A percentile compares a stretch with the other conserved stretches of the same genome.
Conservation (phyloP, 2,113 vertebrate genomes). For the Nettapus auritus region DNA sequence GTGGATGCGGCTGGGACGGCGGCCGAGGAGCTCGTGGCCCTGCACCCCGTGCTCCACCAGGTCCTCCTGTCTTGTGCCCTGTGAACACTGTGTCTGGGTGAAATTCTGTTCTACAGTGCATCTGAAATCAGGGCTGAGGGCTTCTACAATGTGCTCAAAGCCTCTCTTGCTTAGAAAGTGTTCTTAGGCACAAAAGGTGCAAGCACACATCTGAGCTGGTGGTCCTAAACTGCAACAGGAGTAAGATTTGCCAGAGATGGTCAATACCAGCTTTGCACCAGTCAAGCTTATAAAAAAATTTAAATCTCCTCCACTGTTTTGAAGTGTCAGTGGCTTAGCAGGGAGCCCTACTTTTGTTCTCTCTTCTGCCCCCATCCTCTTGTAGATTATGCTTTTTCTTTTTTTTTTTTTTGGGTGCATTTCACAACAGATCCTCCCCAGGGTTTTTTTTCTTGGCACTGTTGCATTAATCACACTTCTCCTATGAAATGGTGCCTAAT, state of each 20-base stretch:
- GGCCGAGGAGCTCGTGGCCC: accelerated
- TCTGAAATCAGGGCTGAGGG: neutral
- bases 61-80: too few relatives aligned
- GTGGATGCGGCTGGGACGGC: neutral
- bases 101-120: too few relatives aligned
- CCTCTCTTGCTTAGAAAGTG: neutral
- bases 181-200: neutral
- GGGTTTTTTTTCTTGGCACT: slow-evolving; percentile 17
- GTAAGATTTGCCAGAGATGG: neutral
- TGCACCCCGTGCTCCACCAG: neutral
- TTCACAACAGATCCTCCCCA: neutral
- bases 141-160: neutral
- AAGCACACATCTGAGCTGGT: accelerated
- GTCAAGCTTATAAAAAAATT: neutral
- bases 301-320: neutral
- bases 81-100: too few relatives aligned
- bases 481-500: neutral
- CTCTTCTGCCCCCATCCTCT: neutral
- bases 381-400: neutral
- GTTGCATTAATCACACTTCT: neutral
- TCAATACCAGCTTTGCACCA: neutral
- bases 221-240: neutral
- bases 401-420: neutral
- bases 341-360: neutral
- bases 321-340: neutral